A percentile compares a stretch with the other conserved stretches of the same genome.
Conservation (phyloP, 53 echinoderm and acorn worm genomes). For the Pentamera pediparva region DNA sequence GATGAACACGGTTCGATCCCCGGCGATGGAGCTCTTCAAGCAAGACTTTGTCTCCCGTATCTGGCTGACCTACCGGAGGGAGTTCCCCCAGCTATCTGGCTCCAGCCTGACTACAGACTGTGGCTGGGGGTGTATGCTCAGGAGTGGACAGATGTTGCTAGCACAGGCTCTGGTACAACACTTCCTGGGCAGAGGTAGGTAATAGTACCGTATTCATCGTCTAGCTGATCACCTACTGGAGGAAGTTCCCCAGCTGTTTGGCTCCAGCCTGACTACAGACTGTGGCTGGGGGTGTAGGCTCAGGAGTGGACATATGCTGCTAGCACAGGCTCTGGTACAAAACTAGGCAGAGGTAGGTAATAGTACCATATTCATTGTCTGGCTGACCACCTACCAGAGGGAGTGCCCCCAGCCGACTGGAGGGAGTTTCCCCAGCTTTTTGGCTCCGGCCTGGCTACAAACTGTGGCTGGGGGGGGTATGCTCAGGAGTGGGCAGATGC, state of each 20-base stretch:
- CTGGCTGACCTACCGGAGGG: conserved; percentile 94
- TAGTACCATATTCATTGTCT: too few species aligned
- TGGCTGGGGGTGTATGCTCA: conserved; percentile 99
- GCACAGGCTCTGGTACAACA: conserved; percentile 85
- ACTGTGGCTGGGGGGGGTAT: conserved; percentile 99
- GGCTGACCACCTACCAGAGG: conserved; percentile 87
- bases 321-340: conserved; percentile 79
- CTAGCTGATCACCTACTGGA: conserved; percentile 90
- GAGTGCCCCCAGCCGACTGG: conserved; percentile 77
- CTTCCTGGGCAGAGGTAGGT: conserved; percentile 81
- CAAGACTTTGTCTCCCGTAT: conserved; percentile 85
- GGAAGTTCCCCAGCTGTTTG: conserved; percentile 88
- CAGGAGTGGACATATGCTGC: conserved; percentile 94
- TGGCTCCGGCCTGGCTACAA: conserved; percentile 78
- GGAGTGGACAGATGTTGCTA: conserved; percentile 97
- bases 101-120: conserved; percentile 85
- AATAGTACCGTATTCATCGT: too few species aligned
- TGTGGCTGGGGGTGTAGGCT: conserved; percentile 99
- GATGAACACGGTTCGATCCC: conserved; percentile 62
- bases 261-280: conserved; percentile 82
- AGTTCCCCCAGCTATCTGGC: conserved; percentile 89
- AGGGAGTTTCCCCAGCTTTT: conserved; percentile 89
- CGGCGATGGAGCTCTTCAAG: conserved; percentile 90
- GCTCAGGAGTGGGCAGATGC: conserved; percentile 99
- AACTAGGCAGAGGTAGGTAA: conserved; percentile 78